These are phyloP conservation scores for Lanistes nyassanus DNA, from an alignment of 1,140 invertebrate species.

Conservation along the genomic window DNA sequence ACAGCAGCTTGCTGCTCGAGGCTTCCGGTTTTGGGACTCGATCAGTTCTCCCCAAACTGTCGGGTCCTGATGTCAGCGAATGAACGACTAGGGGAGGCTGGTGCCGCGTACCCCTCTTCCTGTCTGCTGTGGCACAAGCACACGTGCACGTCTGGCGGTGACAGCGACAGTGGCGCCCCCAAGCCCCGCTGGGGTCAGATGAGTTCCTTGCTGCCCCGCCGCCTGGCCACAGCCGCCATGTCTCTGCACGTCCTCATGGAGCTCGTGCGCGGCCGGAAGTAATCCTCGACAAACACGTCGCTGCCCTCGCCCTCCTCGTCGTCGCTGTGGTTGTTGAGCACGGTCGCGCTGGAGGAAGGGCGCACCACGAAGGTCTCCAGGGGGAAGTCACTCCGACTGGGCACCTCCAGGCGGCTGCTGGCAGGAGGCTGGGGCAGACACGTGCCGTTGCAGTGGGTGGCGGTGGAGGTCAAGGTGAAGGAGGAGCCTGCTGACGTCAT, in stretches of 20 bases:
- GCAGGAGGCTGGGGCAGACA: slow-evolving; percentile 16
- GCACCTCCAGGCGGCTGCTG: slow-evolving; percentile 10
- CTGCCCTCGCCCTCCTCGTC: slow-evolving; percentile 31
- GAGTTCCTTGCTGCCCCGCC: slow-evolving; percentile 57
- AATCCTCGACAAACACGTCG: slow-evolving; percentile 33
- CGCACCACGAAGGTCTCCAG: slow-evolving; percentile 36
- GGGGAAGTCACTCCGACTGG: not conserved
- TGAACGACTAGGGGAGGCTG: too few relatives aligned
- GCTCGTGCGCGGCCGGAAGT: slow-evolving; percentile 49
- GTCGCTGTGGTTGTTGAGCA: slow-evolving; percentile 37
- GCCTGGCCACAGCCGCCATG: slow-evolving; percentile 54
- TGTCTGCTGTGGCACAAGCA: too few relatives aligned
- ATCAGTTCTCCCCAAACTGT: too few relatives aligned
- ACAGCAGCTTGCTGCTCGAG: too few relatives aligned
- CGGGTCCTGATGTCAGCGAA: too few relatives aligned
- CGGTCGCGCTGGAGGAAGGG: slow-evolving; percentile 44
- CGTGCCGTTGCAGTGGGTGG: slow-evolving; percentile 18
- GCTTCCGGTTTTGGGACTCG: too few relatives aligned
- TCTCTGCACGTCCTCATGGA: slow-evolving; percentile 59
- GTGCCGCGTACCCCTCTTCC: too few relatives aligned
- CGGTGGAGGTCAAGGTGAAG: slow-evolving; percentile 32
- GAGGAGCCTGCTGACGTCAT: slow-evolving; percentile 33
- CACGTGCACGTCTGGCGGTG: too few relatives aligned
- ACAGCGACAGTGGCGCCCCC: not conserved
- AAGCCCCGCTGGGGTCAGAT: slow-evolving; percentile 32